phyloP scores from a whole-genome alignment of 2,113 vertebrate species.

The Colaptes auratus region DNA sequence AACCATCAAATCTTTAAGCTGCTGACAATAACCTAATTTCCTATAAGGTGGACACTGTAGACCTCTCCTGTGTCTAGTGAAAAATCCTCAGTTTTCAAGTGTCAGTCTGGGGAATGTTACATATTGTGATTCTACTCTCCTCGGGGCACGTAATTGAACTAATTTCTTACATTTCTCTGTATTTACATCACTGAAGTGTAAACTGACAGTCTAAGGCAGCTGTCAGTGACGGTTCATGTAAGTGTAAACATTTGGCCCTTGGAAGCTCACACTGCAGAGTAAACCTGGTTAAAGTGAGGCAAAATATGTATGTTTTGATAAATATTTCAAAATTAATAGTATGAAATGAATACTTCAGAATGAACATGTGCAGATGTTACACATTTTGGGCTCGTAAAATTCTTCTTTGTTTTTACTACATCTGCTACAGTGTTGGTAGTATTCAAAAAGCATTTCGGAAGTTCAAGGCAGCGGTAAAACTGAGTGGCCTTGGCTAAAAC shows the following conservation, averaged over 20 bases:
- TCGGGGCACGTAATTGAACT: background rate
- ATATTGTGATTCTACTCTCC: background rate
- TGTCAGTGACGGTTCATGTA: background rate
- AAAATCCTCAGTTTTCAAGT: rapidly evolving
- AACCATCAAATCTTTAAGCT: background rate
- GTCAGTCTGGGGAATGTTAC: background rate
- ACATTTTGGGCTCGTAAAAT: background rate
- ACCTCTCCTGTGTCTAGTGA: background rate
- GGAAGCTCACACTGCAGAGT: background rate
- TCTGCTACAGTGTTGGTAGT: background rate
- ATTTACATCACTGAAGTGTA: background rate
- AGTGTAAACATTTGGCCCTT: background rate
- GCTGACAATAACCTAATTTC: background rate
- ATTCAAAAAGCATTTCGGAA: background rate
- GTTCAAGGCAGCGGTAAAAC: background rate
- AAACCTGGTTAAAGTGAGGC: background rate
- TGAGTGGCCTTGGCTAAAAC: background rate
- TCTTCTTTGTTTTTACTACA: background rate
- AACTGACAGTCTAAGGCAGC: background rate
- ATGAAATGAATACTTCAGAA: background rate
- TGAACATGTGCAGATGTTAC: background rate
- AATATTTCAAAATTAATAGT: background rate
- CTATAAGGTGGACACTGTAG: background rate
- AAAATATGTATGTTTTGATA: background rate
- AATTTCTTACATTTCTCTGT: background rate